Evolutionary conservation across 2,888 invertebrate species (phyloP).

Genomic region (Drosophila histrio): DNA sequence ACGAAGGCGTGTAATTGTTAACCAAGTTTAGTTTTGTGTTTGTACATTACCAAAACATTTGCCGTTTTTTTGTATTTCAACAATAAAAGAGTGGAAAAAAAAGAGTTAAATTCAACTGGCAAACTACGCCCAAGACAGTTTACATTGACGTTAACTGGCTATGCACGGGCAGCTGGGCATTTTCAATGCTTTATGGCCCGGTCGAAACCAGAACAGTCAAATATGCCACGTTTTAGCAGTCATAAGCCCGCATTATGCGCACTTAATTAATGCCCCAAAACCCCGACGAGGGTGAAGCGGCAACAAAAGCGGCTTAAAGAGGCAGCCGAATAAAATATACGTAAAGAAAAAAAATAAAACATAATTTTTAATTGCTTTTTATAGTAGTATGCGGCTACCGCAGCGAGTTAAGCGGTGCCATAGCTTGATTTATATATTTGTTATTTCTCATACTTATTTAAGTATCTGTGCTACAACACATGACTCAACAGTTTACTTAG

Average conservation of each 20-base stretch:
- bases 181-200: conserved; percentile 44
- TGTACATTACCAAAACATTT: conserved; percentile 69
- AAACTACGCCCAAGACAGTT: conserved; percentile 47
- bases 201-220: conserved; percentile 45
- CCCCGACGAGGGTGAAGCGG: conserved; percentile 44
- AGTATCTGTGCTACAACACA: conserved; percentile 22
- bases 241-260: conserved; percentile 79
- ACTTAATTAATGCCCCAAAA: conserved; percentile 70
- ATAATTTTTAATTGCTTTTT: conserved; percentile 77
- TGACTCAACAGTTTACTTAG: conserved; percentile 46
- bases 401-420: conserved; percentile 56
- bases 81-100: conserved; percentile 1
- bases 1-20: conserved; percentile 77
- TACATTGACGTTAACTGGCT: conserved; percentile 37
- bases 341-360: conserved; percentile 51
- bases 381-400: conserved; percentile 38
- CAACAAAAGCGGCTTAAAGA: conserved; percentile 56
- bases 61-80: conserved; percentile 31
- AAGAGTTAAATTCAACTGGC: conserved; percentile 40
- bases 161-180: conserved; percentile 14
- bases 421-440: conserved; percentile 11
- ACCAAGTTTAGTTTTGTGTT: conserved; percentile 69
- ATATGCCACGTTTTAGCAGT: conserved; percentile 75
- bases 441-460: conserved; percentile 22
- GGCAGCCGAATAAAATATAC: conserved; percentile 26